Conservation (phyloP, 2,797 vertebrate species). For the Fratercula arctica region DNA sequence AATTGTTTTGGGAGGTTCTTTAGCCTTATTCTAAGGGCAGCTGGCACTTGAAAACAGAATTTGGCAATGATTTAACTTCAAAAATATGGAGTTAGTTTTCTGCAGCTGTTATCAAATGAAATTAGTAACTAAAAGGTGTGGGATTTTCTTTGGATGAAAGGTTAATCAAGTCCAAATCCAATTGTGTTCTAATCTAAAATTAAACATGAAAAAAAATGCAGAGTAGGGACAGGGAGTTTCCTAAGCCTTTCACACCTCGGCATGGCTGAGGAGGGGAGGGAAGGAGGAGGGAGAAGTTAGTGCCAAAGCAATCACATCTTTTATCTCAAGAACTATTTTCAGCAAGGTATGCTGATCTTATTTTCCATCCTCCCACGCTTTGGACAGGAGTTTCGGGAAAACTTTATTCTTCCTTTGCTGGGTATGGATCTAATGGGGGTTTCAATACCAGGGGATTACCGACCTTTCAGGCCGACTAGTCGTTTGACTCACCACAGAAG, state of each 20-base stretch:
- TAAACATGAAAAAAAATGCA: neutral
- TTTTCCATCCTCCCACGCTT: conserved; percentile 23
- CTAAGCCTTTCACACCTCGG: neutral
- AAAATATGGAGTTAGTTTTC: conserved; percentile 8
- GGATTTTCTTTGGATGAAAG: neutral
- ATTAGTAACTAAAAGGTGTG: conserved; percentile 12
- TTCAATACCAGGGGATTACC: neutral
- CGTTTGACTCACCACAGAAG: neutral
- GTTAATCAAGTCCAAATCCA: conserved; percentile 17
- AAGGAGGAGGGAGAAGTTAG: neutral
- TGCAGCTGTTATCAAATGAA: conserved; percentile 16
- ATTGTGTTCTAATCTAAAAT: conserved; percentile 26
- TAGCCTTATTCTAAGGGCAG: conserved; percentile 1
- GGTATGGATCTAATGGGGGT: neutral
- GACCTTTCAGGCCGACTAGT: neutral
- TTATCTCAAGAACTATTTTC: conserved; percentile 47
- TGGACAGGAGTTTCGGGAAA: neutral
- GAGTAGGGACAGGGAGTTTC: conserved; percentile 13
- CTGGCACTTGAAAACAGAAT: conserved; percentile 7
- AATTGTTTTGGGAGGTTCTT: conserved; percentile 24
- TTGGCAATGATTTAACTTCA: conserved; percentile 27
- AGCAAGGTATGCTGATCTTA: neutral
- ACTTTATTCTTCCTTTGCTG: neutral
- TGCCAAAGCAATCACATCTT: conserved; percentile 21
- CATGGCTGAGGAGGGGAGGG: neutral